Evolutionary conservation across 2,113 vertebrate genomes (phyloP).

Genomic region (Diglossa brunneiventris): DNA sequence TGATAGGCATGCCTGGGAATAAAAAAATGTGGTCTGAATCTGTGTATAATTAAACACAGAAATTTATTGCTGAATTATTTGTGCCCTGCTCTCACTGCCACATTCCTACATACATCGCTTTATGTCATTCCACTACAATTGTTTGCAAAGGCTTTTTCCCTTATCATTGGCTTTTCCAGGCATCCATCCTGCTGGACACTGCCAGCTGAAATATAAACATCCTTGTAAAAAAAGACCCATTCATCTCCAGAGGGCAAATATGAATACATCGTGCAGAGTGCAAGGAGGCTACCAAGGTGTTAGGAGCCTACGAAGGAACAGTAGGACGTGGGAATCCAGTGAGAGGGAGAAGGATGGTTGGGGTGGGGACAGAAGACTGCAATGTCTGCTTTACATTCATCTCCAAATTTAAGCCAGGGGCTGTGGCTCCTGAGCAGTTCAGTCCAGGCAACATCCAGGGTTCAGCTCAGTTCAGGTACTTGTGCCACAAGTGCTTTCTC

Average conservation of each 20-base stretch:
- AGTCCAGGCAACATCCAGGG: neutral
- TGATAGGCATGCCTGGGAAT: neutral
- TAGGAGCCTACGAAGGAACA: neutral
- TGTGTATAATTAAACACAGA: constrained; percentile 42
- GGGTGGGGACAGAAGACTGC: neutral
- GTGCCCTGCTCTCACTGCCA: neutral
- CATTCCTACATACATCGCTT: neutral
- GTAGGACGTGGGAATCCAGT: neutral
- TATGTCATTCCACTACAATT: neutral
- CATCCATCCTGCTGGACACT: neutral
- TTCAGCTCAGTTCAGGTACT: neutral
- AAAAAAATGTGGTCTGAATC: neutral
- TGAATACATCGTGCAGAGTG: neutral
- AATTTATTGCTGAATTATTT: neutral
- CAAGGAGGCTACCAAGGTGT: neutral
- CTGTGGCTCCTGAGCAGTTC: neutral
- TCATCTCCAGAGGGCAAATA: neutral
- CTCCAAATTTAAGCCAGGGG: neutral
- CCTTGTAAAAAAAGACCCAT: neutral
- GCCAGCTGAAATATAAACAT: neutral
- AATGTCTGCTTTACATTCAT: neutral
- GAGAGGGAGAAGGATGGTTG: neutral
- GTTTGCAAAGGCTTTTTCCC: neutral
- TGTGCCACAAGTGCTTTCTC: neutral
- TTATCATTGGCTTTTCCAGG: neutral